Evolutionary conservation across 1,140 invertebrate genomes (phyloP), one percentile per base, ranked within the genome.

Genomic region (Bombus huntii): DNA sequence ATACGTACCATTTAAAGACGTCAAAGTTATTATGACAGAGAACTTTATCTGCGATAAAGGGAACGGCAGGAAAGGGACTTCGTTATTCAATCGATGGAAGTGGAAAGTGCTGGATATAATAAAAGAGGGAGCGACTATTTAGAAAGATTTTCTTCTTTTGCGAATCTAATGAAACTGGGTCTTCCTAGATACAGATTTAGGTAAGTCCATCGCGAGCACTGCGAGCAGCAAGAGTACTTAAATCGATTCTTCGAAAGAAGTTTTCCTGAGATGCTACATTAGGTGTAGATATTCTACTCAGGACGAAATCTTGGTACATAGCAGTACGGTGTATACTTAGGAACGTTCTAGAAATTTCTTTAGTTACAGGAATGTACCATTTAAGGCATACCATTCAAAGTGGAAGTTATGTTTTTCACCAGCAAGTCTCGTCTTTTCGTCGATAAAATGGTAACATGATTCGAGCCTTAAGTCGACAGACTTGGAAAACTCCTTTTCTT

Each of bases 11-110:
- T 94, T 94, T 94, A 93, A 91, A 90, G 92, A 92, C 92, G 89
- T 89, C 88, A 86, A 93, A 94, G 92, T 94, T 94, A 94, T 94
- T 93, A 94, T 94, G 93, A 94, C 93, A 91, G 88, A 89, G 92
- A 94, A 94, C 90, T 94, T 94, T 94, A 93, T 94, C 91, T 42
- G 73, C 44, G 83, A 71, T 53, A 85, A 87, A 71, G 78, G 83
- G 74, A 79, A 34, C 18, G 59, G 65, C 12, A 6, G n/a, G 34
- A 28, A 68, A 44, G 13, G 83, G 88, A 79, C 87, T 92, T 91
- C 86, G 87, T 91, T 92, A 89, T 87, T 88, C 88, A 86, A 92
- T 92, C 87, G 89, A 90, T 90, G 90, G 81, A 88, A 92, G 89
- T 88, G 88, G 87, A 89, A 90, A 84, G 88, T 87, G 85, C 89